Evolutionary conservation across 2,797 vertebrate species (phyloP).

Genomic region (Petrocephalus schoutedeni): DNA sequence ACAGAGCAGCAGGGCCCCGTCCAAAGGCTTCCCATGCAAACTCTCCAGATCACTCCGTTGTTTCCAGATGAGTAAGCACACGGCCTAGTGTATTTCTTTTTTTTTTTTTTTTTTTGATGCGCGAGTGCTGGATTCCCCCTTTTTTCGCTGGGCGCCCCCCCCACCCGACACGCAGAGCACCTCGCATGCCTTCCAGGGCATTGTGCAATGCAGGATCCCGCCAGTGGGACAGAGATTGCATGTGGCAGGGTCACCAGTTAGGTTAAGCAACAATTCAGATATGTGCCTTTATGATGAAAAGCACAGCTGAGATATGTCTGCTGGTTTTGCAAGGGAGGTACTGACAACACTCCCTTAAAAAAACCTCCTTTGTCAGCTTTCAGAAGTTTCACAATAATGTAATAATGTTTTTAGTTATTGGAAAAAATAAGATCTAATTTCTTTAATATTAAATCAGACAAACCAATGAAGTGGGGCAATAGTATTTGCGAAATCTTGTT

Average conservation of each 20-base stretch:
- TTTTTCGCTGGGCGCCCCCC: conserved; percentile 48
- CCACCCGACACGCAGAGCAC: conserved; percentile 50
- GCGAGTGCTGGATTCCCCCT: conserved; percentile 58
- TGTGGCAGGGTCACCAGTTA: conserved; percentile 68
- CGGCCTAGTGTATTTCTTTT: conserved; percentile 38
- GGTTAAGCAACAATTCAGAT: conserved; percentile 72
- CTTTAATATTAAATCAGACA: conserved; percentile 21
- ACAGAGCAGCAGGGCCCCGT: conserved; percentile 80
- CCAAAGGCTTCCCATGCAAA: conserved; percentile 74
- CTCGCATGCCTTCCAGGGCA: conserved; percentile 52
- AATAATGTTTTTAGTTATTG: not conserved
- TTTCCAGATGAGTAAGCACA: conserved; percentile 83
- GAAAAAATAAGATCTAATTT: conserved; percentile 31
- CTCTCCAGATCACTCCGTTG: conserved; percentile 69
- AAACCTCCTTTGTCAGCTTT: not conserved
- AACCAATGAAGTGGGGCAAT: not conserved
- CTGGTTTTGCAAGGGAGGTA: not conserved
- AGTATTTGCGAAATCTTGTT: not conserved
- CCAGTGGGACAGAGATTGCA: conserved; percentile 48
- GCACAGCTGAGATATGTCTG: conserved; percentile 37
- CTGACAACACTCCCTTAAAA: conserved; percentile 24
- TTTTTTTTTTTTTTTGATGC: not conserved
- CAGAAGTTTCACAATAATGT: not conserved
- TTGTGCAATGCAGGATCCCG: conserved; percentile 50
- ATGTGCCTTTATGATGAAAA: conserved; percentile 56